Conservation (phyloP, 2,888 invertebrate genomes). For the Lobophora halterata region DNA sequence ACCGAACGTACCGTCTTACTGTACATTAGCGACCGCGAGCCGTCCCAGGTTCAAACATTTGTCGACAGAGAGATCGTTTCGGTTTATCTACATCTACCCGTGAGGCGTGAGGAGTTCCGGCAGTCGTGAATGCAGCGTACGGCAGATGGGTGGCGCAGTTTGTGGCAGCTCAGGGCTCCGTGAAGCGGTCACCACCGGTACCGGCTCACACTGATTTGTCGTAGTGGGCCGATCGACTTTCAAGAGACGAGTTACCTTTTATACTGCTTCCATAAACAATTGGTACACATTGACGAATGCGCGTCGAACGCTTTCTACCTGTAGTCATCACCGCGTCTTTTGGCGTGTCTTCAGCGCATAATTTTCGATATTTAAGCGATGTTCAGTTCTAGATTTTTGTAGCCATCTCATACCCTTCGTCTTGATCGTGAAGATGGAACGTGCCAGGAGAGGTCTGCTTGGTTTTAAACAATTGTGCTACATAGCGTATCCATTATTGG, state of each 20-base stretch:
- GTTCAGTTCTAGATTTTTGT: no score
- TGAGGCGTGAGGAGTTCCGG: conserved; percentile 32
- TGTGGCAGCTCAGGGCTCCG: conserved; percentile 29
- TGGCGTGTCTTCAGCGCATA: not conserved
- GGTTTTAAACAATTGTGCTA: no score
- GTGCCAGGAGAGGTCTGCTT: no score
- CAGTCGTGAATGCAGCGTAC: conserved; percentile 15
- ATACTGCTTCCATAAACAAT: no score
- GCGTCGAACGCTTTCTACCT: conserved; percentile 1
- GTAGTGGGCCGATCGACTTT: conserved; percentile 7
- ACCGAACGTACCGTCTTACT: conserved; percentile 66
- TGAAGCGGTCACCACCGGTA: conserved; percentile 22
- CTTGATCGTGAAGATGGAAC: not conserved
- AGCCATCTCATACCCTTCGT: no score
- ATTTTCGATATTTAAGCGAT: no score
- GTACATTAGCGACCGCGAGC: conserved; percentile 49
- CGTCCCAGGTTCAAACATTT: conserved; percentile 45
- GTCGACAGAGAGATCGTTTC: conserved; percentile 31
- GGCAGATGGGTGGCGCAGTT: conserved; percentile 17
- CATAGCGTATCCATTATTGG: no score
- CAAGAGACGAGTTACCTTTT: no score
- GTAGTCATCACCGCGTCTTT: not conserved
- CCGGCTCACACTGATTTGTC: conserved; percentile 16
- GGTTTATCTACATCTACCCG: conserved; percentile 44
- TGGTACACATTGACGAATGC: not conserved